phyloP scores from a whole-genome alignment of 2,888 invertebrate genomes.

The Lepidochitona cinerea region DNA sequence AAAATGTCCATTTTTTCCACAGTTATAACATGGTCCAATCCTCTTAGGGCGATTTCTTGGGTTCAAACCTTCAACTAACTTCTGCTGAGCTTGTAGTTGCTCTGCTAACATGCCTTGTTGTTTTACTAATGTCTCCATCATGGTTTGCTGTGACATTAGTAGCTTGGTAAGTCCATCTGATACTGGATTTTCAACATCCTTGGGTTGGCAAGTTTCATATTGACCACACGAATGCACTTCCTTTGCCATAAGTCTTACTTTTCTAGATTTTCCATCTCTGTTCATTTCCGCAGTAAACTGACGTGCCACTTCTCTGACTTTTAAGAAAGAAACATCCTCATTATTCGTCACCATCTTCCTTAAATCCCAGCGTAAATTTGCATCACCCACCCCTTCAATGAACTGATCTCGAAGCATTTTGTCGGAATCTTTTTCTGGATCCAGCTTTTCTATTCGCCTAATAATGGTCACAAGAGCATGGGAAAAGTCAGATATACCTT shows the following conservation, averaged over 20 bases:
- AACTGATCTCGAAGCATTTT: conserved; percentile 10
- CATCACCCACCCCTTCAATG: neutral
- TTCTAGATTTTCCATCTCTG: neutral
- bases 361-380: conserved; percentile 65
- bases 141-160: neutral
- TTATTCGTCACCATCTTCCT: conserved; percentile 71
- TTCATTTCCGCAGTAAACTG: neutral
- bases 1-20: neutral
- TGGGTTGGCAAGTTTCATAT: too few species aligned
- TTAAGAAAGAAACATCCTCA: conserved; percentile 70
- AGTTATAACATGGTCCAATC: neutral
- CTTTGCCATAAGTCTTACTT: neutral
- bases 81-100: neutral
- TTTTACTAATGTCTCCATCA: neutral
- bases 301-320: neutral
- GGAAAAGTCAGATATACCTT: neutral
- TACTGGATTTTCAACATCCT: too few species aligned
- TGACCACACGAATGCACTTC: neutral
- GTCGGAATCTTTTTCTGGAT: neutral
- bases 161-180: neutral
- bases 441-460: neutral
- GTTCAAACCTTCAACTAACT: neutral
- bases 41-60: neutral
- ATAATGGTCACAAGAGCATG: neutral
- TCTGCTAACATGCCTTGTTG: neutral